Base-by-base conservation (phyloP, 1,140 invertebrate genomes). In the Drosophila cardini region DNA sequence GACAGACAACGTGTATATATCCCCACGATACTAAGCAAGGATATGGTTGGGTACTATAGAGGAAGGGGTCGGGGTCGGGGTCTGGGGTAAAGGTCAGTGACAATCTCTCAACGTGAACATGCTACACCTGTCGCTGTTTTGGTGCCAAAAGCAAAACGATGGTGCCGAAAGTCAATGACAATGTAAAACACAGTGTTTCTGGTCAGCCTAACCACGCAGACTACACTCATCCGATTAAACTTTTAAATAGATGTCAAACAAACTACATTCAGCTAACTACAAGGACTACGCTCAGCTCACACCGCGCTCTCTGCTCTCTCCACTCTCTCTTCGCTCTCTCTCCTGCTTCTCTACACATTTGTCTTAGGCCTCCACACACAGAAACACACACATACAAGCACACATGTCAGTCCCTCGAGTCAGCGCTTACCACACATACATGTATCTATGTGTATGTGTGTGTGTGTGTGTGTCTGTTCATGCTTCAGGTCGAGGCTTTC, bases 211-310 rank as follows among this genome's bases (percentile, higher is more conserved):
- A 89, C 84, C 84, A 82, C 84, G 87, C 80, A 67, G 80, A 89
- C 84, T 89, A 89, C 84, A 84, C 84, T 89, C 84, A 89, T 89
- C 84, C 84, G 84, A 89, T 89, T 89, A 89, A 89, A 89, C 84
- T 89, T 89, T 89, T 89, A 89, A 89, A 89, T 89, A 90, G 84
- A 89, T 89, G 84, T 89, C 84, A 89, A 89, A 89, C 84, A 89
- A 89, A 89, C 84, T 89, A 89, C 84, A 89, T 76, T 79, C 82
- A 67, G 79, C 79, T 79, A 76, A 74, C 77, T 80, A 89, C 84
- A 89, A 89, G 84, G 84, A 89, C 53, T 45, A 8, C 46, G 6
- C 32, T 15, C 56, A n/a, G n/a, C n/a, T n/a, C 38, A 13, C 15
- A 10, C 43, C 16, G 11, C 46, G 6, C 32, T 15, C 56, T 57